Percentiles rank a stretch among this genome's conserved stretches.
These are phyloP conservation scores for Todus mexicanus DNA, from an alignment of 2,797 vertebrate genomes.

Conservation along the genomic window DNA sequence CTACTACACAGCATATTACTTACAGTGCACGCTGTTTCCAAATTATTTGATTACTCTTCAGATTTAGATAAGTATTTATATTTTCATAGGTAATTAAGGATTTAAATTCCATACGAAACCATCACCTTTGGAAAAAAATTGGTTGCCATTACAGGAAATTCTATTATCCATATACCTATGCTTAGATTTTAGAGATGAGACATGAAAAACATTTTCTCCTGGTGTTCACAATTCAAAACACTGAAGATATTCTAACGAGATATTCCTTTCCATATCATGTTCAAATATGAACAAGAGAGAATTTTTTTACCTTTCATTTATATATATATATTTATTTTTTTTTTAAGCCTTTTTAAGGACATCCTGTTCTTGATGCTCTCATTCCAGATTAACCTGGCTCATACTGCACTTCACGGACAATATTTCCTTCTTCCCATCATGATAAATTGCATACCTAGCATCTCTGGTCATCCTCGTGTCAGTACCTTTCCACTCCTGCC, in stretches of 20 bases:
- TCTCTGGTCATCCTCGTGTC: background rate
- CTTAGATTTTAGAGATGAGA: slow-evolving; percentile 35
- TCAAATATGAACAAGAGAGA: background rate
- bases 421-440: background rate
- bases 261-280: background rate
- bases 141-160: slow-evolving; percentile 8
- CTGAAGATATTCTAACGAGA: slow-evolving; percentile 6
- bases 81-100: slow-evolving; percentile 50
- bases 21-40: background rate
- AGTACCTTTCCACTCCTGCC: background rate
- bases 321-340: too few relatives aligned
- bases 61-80: slow-evolving; percentile 37
- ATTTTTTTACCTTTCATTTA: background rate
- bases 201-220: slow-evolving; percentile 7
- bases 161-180: background rate
- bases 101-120: background rate
- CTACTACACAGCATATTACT: background rate
- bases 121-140: background rate
- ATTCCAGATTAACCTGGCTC: background rate
- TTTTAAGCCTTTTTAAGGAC: background rate
- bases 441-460: background rate
- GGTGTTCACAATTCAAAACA: slow-evolving; percentile 6
- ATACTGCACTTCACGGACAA: background rate
- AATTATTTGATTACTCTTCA: slow-evolving; percentile 38
- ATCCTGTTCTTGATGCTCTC: background rate